Base-by-base conservation (phyloP, 2,888 invertebrate genomes). In the Mimachlamys varia region DNA sequence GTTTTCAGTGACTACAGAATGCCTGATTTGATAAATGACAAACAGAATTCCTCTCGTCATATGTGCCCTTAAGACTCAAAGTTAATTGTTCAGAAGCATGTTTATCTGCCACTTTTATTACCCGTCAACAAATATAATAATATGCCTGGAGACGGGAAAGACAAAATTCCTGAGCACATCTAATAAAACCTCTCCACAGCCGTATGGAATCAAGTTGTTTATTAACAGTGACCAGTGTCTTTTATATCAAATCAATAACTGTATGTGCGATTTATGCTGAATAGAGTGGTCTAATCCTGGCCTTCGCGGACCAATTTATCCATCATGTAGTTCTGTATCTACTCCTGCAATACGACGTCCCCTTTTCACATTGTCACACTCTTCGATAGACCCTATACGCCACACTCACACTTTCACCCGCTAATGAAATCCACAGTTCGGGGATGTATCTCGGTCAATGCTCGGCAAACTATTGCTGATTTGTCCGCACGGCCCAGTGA, bases 211-310 rank as follows among this genome's bases (percentile, higher is more conserved):
- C 19, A 27, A 62, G 62, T 27, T 62, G 62, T 76, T 76, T 76
- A 76, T 76, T 76, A 76, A 76, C 33, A 76, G 33, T 76, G 76
- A 76, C 76, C 76, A 27, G 76, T 76, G 76, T 76, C 76, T 76
- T 76, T 76, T 76, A 76, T 76, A 76, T 76, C 33, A 76, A 76
- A 76, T 76, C 76, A 76, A 76, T 76, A 76, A 76, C 76, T 76
- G 76, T 76, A 76, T 76, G 12, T 27, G 76, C 27, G 27, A 76
- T 76, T 76, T 76, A 76, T 76, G 76, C 76, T 76, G 76, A 76
- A 76, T 76, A 76, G 76, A 76, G 76, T 76, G 76, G 27, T 76
- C 33, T 76, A 76, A 76, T 76, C 76, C 33, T 76, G 76, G 76
- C 76, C 76, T 76, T 76, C 76, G 10, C 27, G 22, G 22, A 33